phyloP scores from a whole-genome alignment of 2,888 invertebrate species.

The Acleris cristana region DNA sequence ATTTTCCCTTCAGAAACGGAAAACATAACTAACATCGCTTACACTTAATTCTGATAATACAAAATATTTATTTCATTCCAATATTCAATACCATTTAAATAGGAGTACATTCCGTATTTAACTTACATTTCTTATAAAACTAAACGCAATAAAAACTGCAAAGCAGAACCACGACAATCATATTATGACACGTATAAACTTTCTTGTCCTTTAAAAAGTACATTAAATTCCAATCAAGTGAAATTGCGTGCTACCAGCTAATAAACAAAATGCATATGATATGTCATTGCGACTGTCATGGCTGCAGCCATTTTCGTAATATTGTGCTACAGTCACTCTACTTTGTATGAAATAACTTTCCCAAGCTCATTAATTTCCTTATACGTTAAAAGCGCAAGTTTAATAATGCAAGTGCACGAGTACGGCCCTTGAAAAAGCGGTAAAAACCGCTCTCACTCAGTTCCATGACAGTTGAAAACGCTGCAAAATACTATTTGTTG shows the following conservation, averaged over 20 bases:
- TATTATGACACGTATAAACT: not conserved
- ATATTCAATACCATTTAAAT: too few relatives aligned
- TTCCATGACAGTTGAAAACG: not conserved
- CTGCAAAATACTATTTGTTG: too few relatives aligned
- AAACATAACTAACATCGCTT: too few relatives aligned
- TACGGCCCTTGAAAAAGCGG: conserved; percentile 48
- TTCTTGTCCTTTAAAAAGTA: not conserved
- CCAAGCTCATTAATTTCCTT: conserved; percentile 74
- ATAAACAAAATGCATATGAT: conserved; percentile 2
- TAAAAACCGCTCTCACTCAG: not conserved
- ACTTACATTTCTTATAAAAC: too few relatives aligned
- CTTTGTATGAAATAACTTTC: conserved; percentile 59
- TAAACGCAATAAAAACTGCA: too few relatives aligned
- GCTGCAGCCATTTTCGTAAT: conserved; percentile 17
- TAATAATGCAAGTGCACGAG: conserved; percentile 67
- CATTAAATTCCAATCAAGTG: not conserved
- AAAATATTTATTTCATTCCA: too few relatives aligned
- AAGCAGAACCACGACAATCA: too few relatives aligned
- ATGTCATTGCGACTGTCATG: not conserved
- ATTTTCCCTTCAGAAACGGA: too few relatives aligned
- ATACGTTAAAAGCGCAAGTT: conserved; percentile 72
- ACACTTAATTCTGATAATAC: too few relatives aligned
- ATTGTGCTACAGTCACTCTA: conserved; percentile 39
- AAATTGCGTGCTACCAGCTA: not conserved
- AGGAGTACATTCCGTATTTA: too few relatives aligned